Conservation (phyloP, 2,888 invertebrate genomes). For the Arrhopalites spinosus region DNA sequence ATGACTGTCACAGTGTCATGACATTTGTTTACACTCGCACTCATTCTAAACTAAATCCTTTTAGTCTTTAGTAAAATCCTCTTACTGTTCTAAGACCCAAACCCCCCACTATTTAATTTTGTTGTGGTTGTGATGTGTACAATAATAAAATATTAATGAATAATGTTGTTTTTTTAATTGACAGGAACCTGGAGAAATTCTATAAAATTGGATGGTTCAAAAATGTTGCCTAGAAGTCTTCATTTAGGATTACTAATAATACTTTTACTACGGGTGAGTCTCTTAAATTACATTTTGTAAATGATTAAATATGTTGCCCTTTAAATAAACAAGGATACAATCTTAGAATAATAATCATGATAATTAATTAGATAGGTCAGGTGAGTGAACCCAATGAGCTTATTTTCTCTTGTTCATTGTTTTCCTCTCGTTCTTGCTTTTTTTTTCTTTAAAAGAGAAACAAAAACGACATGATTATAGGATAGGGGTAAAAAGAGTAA, state of each 20-base stretch:
- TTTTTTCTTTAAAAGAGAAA: not conserved
- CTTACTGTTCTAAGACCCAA: too few relatives aligned
- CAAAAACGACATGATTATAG: not conserved
- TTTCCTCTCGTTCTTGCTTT: not conserved
- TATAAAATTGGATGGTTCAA: constrained; percentile 30
- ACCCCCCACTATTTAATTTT: too few relatives aligned
- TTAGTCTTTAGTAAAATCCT: too few relatives aligned
- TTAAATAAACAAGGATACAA: not conserved
- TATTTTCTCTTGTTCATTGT: not conserved
- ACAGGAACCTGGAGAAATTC: constrained; percentile 19
- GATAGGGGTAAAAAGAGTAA: not conserved
- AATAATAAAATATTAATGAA: not conserved
- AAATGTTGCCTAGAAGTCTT: constrained; percentile 35
- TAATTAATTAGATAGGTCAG: too few relatives aligned
- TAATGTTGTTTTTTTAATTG: constrained; percentile 4
- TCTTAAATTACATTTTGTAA: too few relatives aligned
- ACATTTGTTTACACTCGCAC: too few relatives aligned
- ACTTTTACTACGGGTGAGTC: constrained; percentile 27
- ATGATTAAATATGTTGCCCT: not conserved
- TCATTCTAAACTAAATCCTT: too few relatives aligned
- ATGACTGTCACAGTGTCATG: too few relatives aligned
- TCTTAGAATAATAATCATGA: too few relatives aligned
- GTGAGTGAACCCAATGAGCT: not conserved
- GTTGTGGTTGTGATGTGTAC: not conserved
- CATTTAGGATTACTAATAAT: constrained; percentile 30